phyloP scores from a whole-genome alignment of 2,888 invertebrate genomes.

The Harpagoxenus sublaevis region DNA sequence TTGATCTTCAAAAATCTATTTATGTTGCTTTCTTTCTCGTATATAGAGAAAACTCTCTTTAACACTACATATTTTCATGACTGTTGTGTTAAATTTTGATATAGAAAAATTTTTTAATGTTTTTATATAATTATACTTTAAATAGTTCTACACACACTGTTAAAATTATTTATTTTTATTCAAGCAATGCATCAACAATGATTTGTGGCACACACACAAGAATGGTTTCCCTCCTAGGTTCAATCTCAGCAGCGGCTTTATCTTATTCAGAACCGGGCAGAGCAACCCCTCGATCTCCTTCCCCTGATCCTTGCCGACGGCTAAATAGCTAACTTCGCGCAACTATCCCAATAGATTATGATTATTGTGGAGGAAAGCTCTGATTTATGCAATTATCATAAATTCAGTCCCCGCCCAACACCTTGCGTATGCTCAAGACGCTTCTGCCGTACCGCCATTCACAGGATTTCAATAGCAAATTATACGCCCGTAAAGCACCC shows the following conservation, averaged over 20 bases:
- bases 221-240: slow-evolving; percentile 53
- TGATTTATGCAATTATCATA: slow-evolving; percentile 86
- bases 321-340: slow-evolving; percentile 85
- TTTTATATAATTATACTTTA: neutral
- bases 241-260: slow-evolving; percentile 78
- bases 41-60: neutral
- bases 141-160: neutral
- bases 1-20: slow-evolving; percentile 63
- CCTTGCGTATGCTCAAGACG: slow-evolving; percentile 84
- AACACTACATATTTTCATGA: neutral
- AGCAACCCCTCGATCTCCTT: slow-evolving; percentile 74
- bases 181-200: slow-evolving; percentile 9
- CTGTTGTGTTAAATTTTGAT: neutral
- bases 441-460: slow-evolving; percentile 81
- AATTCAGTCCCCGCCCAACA: slow-evolving; percentile 81
- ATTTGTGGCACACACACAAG: slow-evolving; percentile 25
- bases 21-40: neutral
- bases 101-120: neutral
- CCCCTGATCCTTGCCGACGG: slow-evolving; percentile 79
- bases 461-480: slow-evolving; percentile 84
- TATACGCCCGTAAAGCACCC: slow-evolving; percentile 78
- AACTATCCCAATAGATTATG: slow-evolving; percentile 86
- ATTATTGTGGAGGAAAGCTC: slow-evolving; percentile 86
- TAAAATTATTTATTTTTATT: slow-evolving; percentile 22
- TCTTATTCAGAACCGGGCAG: slow-evolving; percentile 80